These are phyloP conservation scores for Zoanthus gigantus DNA, from an alignment of 92 coral and sea anemone species.

Conservation along the genomic window DNA sequence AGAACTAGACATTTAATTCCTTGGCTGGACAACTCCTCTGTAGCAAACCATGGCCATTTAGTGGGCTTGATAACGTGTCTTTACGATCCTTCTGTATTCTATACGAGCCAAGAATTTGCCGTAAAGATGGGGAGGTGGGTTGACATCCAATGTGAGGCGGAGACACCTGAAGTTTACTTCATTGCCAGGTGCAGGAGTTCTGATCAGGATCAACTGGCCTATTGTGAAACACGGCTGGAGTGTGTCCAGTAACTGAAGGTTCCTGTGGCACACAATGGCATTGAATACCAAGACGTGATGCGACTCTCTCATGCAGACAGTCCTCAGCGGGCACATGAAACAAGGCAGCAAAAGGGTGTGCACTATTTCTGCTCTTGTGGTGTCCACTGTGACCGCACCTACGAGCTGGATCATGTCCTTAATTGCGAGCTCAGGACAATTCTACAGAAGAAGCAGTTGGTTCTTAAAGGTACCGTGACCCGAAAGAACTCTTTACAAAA, in stretches of 20 bases:
- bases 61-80: conserved; percentile 55
- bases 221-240: conserved; percentile 26
- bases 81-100: conserved; percentile 53
- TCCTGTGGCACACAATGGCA: conserved; percentile 6
- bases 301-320: conserved; percentile 27
- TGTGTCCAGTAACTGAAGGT: conserved; percentile 23
- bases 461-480: conserved; percentile 3
- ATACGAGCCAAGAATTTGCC: conserved; percentile 48
- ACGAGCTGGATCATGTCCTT: conserved; percentile 23
- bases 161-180: conserved; percentile 59
- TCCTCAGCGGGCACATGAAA: conserved; percentile 59
- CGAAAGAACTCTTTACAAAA: conserved; percentile 9
- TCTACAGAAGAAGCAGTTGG: conserved; percentile 16
- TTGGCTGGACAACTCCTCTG: conserved; percentile 64
- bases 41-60: conserved; percentile 63
- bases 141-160: conserved; percentile 50
- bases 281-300: conserved; percentile 20
- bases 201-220: conserved; percentile 44
- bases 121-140: conserved; percentile 53
- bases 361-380: conserved; percentile 34
- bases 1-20: conserved; percentile 44
- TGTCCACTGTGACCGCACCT: conserved; percentile 29
- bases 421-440: conserved; percentile 39
- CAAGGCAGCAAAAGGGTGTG: conserved; percentile 34
- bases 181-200: conserved; percentile 64